Percentiles rank a stretch among this genome's conserved stretches.
phyloP scores from a whole-genome alignment of 2,113 vertebrate species.

The Cyanistes caeruleus region DNA sequence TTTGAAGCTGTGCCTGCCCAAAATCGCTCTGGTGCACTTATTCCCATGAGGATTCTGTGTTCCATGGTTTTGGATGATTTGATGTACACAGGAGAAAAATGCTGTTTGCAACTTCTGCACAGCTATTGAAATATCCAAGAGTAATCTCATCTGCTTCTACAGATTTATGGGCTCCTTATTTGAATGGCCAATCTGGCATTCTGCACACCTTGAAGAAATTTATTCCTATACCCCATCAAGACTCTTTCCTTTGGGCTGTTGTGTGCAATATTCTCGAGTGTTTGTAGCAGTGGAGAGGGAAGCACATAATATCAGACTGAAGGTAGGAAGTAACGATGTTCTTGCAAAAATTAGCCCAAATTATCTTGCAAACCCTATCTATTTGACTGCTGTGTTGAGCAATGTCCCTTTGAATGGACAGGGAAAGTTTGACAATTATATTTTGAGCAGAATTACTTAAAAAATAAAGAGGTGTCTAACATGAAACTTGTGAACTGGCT shows the following conservation, averaged over 20 bases:
- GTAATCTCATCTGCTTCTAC: background rate
- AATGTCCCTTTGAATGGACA: background rate
- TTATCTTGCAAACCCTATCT: background rate
- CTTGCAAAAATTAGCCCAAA: background rate
- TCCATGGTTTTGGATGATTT: background rate
- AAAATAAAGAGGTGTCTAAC: background rate
- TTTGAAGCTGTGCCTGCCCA: background rate
- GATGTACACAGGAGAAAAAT: background rate
- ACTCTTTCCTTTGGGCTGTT: background rate
- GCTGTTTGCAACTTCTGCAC: background rate
- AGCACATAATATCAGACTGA: background rate
- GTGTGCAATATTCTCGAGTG: background rate
- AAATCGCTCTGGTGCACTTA: background rate
- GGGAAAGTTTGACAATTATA: background rate
- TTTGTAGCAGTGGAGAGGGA: background rate
- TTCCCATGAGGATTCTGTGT: background rate
- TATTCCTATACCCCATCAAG: background rate
- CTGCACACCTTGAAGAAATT: background rate
- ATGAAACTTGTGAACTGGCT: background rate
- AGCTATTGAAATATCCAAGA: background rate
- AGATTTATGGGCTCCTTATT: background rate
- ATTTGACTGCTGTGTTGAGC: background rate
- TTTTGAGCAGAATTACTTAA: background rate
- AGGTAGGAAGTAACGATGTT: background rate
- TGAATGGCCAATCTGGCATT: background rate